These are phyloP conservation scores for Pardosa pseudoannulata DNA, from an alignment of 2,888 invertebrate species.

Conservation along the genomic window DNA sequence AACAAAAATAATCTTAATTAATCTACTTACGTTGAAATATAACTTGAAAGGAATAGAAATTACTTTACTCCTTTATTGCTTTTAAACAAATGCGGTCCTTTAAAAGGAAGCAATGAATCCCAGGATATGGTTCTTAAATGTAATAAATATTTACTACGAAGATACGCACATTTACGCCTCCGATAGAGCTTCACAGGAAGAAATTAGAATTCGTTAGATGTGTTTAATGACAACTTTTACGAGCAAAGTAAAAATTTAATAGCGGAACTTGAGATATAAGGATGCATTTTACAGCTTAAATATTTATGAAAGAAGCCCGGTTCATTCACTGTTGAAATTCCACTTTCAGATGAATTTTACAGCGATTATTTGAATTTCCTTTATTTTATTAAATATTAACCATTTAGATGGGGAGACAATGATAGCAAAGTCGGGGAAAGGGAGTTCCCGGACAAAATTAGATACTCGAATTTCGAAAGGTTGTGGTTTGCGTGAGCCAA, in stretches of 20 bases:
- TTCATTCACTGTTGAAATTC: neutral
- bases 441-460: no score
- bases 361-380: neutral
- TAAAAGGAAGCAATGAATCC: neutral
- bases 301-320: neutral
- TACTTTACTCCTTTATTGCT: neutral
- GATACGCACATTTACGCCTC: neutral
- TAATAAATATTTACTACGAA: neutral
- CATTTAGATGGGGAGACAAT: no score
- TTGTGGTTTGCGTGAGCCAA: no score
- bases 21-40: neutral
- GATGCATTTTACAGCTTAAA: neutral
- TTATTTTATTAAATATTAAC: neutral
- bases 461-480: no score
- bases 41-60: neutral
- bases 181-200: neutral
- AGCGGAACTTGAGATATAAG: neutral
- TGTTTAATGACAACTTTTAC: neutral
- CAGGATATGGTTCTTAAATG: neutral
- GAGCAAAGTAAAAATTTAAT: neutral
- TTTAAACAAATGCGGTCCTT: neutral
- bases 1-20: neutral
- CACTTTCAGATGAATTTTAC: neutral
- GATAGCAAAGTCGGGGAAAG: no score
- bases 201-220: neutral